Conservation (phyloP, 2,113 vertebrate species). For the Rhinoderma darwinii region DNA sequence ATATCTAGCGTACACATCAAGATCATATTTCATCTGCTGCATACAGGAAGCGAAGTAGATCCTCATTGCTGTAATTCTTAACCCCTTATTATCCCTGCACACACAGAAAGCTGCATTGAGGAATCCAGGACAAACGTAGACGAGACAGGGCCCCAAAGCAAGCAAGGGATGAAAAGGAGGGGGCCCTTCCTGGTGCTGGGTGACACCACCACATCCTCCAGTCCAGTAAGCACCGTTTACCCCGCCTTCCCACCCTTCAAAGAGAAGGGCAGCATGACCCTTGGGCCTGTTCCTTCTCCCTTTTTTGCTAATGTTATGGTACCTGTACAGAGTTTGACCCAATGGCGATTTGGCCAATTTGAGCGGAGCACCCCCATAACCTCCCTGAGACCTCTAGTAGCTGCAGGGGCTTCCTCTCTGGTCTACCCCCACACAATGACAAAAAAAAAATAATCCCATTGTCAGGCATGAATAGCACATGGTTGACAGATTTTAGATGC, state of each 20-base stretch:
- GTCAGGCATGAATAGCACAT: too few species aligned
- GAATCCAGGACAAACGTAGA: neutral
- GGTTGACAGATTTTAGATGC: too few species aligned
- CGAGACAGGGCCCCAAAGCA: neutral
- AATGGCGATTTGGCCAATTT: neutral
- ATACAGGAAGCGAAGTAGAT: constrained; percentile 9
- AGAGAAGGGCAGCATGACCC: constrained; percentile 3
- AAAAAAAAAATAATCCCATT: too few species aligned
- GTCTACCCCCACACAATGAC: neutral
- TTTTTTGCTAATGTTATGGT: neutral
- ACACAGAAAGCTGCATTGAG: neutral
- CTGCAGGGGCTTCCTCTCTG: neutral
- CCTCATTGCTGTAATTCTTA: constrained; percentile 1
- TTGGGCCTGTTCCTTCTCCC: neutral
- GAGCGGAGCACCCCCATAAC: neutral
- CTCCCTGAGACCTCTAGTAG: neutral
- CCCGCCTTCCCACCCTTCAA: neutral
- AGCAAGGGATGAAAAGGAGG: neutral
- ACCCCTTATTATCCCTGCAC: neutral
- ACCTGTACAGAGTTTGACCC: neutral
- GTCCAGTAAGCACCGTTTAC: neutral
- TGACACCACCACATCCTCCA: neutral
- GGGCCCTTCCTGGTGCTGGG: neutral
- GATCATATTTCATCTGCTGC: neutral
- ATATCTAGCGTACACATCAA: neutral